These are phyloP conservation scores for Pammene aurita DNA, from an alignment of 2,888 invertebrate genomes.

Conservation along the genomic window DNA sequence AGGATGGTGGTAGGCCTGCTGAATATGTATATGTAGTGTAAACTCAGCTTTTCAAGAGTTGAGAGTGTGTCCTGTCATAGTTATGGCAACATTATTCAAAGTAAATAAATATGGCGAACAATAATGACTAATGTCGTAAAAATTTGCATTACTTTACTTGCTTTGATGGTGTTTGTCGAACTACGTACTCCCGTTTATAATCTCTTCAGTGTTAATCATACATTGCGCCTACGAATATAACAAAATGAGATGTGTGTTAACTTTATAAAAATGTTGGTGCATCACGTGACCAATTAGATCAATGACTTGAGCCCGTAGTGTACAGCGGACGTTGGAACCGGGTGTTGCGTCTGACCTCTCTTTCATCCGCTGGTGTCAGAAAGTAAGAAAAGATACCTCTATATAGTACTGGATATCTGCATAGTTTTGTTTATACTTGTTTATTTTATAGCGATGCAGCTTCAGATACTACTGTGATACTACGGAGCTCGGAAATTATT, in stretches of 20 bases:
- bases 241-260: background rate
- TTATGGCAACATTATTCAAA: conserved; percentile 42
- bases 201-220: background rate
- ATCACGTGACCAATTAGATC: conserved; percentile 66
- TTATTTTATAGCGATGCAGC: conserved; percentile 41
- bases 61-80: too few relatives aligned
- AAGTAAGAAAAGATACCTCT: conserved; percentile 63
- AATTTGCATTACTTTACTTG: conserved; percentile 42
- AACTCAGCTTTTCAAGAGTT: background rate
- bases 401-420: conserved; percentile 46
- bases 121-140: background rate
- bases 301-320: conserved; percentile 62
- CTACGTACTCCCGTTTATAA: background rate
- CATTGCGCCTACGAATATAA: background rate
- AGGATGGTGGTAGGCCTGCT: too few relatives aligned
- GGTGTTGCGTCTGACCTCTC: conserved; percentile 67
- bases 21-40: background rate
- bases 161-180: background rate
- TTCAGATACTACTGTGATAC: conserved; percentile 49
- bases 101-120: conserved; percentile 79
- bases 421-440: conserved; percentile 51
- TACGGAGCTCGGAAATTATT: conserved; percentile 49
- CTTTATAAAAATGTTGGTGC: conserved; percentile 46
- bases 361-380: conserved; percentile 61
- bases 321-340: conserved; percentile 63